Evolutionary conservation across 1,140 invertebrate genomes (phyloP).

Genomic region (Trachymyrmex septentrionalis): DNA sequence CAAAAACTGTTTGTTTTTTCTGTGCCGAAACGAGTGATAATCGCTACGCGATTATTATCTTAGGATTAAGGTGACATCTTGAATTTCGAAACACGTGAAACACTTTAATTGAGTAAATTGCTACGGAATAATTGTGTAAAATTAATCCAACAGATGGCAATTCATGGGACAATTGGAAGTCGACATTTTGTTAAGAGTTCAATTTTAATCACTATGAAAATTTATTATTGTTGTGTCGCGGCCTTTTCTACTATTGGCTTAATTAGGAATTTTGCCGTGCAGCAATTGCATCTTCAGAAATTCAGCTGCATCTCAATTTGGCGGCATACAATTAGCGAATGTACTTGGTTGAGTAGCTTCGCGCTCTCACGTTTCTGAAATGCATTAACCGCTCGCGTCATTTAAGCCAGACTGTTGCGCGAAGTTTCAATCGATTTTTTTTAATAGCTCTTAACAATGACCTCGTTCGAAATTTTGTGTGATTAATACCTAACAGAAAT

Average conservation of each 20-base stretch:
- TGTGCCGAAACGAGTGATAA: not conserved
- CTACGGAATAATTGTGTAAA: not conserved
- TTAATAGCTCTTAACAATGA: not conserved
- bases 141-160: slow-evolving; percentile 12
- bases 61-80: not conserved
- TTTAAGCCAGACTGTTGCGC: not conserved
- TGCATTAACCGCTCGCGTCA: not conserved
- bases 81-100: not conserved
- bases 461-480: not conserved
- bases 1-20: too few relatives aligned
- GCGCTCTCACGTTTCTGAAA: slow-evolving; percentile 30
- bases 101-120: not conserved
- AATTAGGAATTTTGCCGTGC: slow-evolving; percentile 51
- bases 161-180: not conserved
- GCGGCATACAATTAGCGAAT: slow-evolving; percentile 47
- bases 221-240: slow-evolving; percentile 26
- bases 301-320: slow-evolving; percentile 41
- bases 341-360: slow-evolving; percentile 15
- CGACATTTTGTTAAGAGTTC: not conserved
- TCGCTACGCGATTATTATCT: not conserved
- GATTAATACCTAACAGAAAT: slow-evolving; percentile 20
- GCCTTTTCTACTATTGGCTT: slow-evolving; percentile 16
- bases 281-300: slow-evolving; percentile 50
- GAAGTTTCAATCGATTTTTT: slow-evolving; percentile 9
- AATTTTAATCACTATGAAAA: slow-evolving; percentile 35